Conservation (phyloP, 2,888 invertebrate genomes). For the Drosophila demipolita region DNA sequence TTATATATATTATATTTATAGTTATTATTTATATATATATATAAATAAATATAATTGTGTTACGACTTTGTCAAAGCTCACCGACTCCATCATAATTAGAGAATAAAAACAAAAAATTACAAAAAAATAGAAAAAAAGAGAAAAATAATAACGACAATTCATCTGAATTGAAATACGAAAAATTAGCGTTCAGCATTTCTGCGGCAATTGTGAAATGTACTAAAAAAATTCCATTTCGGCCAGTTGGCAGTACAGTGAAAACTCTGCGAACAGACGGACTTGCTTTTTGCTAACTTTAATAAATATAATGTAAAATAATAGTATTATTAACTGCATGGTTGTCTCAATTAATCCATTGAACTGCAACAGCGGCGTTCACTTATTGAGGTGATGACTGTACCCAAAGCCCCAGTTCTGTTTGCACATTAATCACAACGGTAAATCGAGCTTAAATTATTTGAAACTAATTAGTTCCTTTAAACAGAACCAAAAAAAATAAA, state of each 20-base stretch:
- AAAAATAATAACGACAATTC: slow-evolving; percentile 40
- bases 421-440: slow-evolving; percentile 48
- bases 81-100: background rate
- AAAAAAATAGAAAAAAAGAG: slow-evolving; percentile 12
- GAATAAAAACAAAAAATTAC: slow-evolving; percentile 21
- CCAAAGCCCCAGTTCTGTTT: background rate
- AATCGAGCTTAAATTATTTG: slow-evolving; percentile 44
- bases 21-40: background rate
- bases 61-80: background rate
- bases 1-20: background rate
- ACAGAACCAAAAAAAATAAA: background rate
- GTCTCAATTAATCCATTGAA: background rate
- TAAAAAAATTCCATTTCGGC: slow-evolving; percentile 69
- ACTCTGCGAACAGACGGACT: slow-evolving; percentile 12
- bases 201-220: slow-evolving; percentile 74
- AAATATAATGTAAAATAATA: background rate
- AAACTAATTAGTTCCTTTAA: slow-evolving; percentile 47
- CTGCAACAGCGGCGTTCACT: background rate
- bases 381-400: slow-evolving; percentile 30
- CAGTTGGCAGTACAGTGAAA: slow-evolving; percentile 42
- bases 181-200: slow-evolving; percentile 69
- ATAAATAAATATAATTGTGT: background rate
- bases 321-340: background rate
- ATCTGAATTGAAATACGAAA: slow-evolving; percentile 76
- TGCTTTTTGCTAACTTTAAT: background rate